phyloP scores from a whole-genome alignment of 2,888 invertebrate species.

The Cyclophora albipunctata region DNA sequence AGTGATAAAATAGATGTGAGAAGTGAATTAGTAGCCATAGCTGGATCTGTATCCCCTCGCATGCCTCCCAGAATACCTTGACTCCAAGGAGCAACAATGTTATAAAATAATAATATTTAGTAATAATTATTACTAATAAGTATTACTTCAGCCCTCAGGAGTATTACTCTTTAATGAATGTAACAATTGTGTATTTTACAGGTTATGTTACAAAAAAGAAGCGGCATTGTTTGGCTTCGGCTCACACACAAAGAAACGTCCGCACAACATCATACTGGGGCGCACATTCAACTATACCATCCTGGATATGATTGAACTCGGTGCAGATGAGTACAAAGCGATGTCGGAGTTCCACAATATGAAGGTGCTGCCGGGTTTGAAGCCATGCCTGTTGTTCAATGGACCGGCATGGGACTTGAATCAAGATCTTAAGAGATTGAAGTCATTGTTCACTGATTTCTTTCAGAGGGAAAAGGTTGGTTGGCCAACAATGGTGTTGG shows the following conservation, averaged over 20 bases:
- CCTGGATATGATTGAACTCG: conserved; percentile 97
- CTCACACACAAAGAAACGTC: conserved; percentile 95
- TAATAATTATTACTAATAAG: no score
- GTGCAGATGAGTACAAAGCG: conserved; percentile 87
- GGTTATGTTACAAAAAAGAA: conserved; percentile 87
- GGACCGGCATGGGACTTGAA: conserved; percentile 93
- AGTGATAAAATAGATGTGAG: no score
- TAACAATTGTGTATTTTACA: conserved; percentile 29
- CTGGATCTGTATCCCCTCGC: no score
- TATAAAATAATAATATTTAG: no score
- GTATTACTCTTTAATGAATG: no score
- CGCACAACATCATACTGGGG: conserved; percentile 92
- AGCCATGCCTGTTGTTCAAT: conserved; percentile 93
- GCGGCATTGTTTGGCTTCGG: conserved; percentile 93
- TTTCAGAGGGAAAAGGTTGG: conserved; percentile 86
- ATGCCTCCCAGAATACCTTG: no score
- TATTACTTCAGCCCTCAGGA: no score
- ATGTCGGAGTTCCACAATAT: conserved; percentile 86
- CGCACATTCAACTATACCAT: conserved; percentile 92
- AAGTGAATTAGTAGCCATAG: neutral
- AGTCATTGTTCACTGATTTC: conserved; percentile 93
- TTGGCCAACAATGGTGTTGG: neutral
- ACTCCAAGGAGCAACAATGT: no score
- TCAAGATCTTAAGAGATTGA: conserved; percentile 86
- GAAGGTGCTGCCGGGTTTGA: conserved; percentile 86